Percentiles rank a stretch among this genome's conserved stretches.
These are phyloP conservation scores for Siphamia tubifer DNA, from an alignment of 2,113 vertebrate species.

Conservation along the genomic window DNA sequence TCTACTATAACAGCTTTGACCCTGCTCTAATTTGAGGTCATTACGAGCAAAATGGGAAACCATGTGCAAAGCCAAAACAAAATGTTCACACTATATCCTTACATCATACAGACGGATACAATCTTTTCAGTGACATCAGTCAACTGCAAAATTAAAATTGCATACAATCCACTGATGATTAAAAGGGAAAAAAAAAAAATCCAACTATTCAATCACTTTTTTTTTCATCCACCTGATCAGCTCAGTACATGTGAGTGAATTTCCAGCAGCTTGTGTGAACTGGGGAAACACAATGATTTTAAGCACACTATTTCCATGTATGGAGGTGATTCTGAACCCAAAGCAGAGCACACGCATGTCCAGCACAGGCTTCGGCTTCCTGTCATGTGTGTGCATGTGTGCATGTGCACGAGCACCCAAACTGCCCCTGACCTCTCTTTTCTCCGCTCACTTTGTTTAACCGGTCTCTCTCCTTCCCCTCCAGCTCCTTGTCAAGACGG, in stretches of 20 bases:
- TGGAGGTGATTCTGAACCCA: slow-evolving; percentile 5
- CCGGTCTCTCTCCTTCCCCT: slow-evolving; percentile 23
- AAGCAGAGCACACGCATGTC: slow-evolving; percentile 1
- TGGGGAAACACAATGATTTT: slow-evolving; percentile 23
- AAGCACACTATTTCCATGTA: slow-evolving; percentile 11
- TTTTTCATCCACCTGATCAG: slow-evolving; percentile 10
- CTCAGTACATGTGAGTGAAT: background rate
- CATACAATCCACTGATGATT: slow-evolving; percentile 10
- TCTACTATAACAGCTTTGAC: slow-evolving; percentile 43
- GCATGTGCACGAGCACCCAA: background rate
- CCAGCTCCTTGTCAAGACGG: slow-evolving; percentile 63
- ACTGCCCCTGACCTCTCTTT: slow-evolving; percentile 30
- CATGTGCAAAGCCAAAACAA: slow-evolving; percentile 36
- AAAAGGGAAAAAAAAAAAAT: slow-evolving; percentile 13
- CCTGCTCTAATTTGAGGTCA: slow-evolving; percentile 32
- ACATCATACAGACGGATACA: slow-evolving; percentile 23
- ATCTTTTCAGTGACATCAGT: slow-evolving; percentile 25
- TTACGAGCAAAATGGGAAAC: slow-evolving; percentile 31
- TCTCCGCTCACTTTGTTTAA: slow-evolving; percentile 43
- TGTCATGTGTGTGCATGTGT: background rate
- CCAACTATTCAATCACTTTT: background rate
- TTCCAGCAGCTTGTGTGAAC: slow-evolving; percentile 6
- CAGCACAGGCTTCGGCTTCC: background rate
- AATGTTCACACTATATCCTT: slow-evolving; percentile 40
- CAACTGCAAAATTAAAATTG: slow-evolving; percentile 17